Evolutionary conservation across 2,113 vertebrate species (phyloP).

Genomic region (Rhea americana): DNA sequence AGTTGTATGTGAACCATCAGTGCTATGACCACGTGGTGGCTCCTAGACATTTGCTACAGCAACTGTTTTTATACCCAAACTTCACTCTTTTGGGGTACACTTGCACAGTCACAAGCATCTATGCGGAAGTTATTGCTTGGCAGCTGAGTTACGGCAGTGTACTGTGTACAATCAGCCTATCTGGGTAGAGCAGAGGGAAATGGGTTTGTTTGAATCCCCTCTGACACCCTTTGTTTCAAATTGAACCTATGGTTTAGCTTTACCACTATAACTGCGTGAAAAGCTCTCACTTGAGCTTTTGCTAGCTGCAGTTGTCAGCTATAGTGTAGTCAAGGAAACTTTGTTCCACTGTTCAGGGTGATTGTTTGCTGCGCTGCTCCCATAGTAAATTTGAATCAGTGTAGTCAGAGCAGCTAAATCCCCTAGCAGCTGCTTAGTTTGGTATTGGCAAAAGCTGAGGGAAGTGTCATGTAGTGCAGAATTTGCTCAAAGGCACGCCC

Average conservation of each 20-base stretch:
- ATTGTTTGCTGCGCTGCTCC: too few relatives aligned
- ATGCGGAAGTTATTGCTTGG: not conserved
- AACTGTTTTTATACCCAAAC: not conserved
- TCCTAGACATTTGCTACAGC: not conserved
- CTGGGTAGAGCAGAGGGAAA: not conserved
- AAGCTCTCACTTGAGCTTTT: not conserved
- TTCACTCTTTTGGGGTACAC: not conserved
- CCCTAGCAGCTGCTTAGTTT: not conserved
- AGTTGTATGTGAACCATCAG: not conserved
- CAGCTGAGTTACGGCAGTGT: not conserved
- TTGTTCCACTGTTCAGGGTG: not conserved
- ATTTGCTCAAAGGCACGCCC: not conserved
- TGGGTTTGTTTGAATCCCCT: not conserved
- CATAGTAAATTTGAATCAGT: not conserved
- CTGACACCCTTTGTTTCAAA: accelerated
- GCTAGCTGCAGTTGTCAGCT: not conserved
- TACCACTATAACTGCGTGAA: not conserved
- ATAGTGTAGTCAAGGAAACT: not conserved
- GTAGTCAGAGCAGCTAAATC: not conserved
- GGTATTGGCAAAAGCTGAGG: not conserved
- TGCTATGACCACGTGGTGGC: not conserved
- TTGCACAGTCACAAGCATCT: not conserved
- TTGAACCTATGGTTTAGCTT: not conserved
- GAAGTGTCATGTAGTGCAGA: not conserved
- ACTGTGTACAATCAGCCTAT: not conserved